These are phyloP conservation scores for Epizoanthus fatuus DNA, from an alignment of 92 coral and sea anemone species.

Conservation along the genomic window DNA sequence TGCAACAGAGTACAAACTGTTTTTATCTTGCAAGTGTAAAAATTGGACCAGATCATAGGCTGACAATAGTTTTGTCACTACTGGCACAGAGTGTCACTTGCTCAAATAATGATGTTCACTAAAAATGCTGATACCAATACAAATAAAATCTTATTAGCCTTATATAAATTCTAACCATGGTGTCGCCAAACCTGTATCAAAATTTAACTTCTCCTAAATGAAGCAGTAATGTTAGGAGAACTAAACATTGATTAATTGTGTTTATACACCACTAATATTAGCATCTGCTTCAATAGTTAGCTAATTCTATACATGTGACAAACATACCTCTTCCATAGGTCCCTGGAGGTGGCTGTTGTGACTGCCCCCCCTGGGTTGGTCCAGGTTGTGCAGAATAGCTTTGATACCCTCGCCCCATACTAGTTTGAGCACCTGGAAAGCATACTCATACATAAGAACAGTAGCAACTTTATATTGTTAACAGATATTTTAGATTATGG, in stretches of 20 bases:
- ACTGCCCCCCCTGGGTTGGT: slow-evolving; percentile 26
- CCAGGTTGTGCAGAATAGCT: slow-evolving; percentile 14
- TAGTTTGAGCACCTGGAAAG: neutral
- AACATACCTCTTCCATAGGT: slow-evolving; percentile 67
- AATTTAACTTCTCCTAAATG: neutral
- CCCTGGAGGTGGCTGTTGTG: slow-evolving; percentile 44
- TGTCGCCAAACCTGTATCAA: neutral
- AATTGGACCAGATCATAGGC: slow-evolving; percentile 94
- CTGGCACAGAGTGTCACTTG: slow-evolving; percentile 93
- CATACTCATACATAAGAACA: too few species aligned
- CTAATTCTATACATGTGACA: too few species aligned
- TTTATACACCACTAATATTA: too few species aligned
- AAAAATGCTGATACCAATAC: too few species aligned
- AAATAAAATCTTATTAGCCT: neutral
- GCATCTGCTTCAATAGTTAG: too few species aligned
- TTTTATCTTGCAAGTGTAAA: slow-evolving; percentile 91
- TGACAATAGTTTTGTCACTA: slow-evolving; percentile 34
- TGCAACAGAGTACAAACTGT: slow-evolving; percentile 57
- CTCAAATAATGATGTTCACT: too few species aligned
- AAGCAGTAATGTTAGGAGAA: neutral
- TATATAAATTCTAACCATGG: neutral
- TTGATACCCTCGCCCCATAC: slow-evolving; percentile 35
- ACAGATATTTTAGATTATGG: too few species aligned
- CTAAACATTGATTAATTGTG: too few species aligned
- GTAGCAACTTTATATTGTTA: too few species aligned